These are phyloP conservation scores for Alexandromys fortis DNA, from an alignment of 2,113 vertebrate species.

Conservation along the genomic window DNA sequence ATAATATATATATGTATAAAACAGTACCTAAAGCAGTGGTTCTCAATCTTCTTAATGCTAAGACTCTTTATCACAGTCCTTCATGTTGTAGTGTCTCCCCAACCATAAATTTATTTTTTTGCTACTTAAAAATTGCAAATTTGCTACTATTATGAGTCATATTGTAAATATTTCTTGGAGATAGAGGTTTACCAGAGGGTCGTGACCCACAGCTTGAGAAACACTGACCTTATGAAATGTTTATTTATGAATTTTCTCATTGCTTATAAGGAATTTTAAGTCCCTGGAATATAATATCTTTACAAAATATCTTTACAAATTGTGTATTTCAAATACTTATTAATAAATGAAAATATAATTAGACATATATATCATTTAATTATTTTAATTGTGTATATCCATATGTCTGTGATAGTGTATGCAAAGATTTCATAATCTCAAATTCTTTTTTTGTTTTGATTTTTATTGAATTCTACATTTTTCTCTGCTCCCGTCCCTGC, in stretches of 20 bases:
- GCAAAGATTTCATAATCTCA: not conserved
- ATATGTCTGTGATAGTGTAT: not conserved
- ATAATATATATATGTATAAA: not conserved
- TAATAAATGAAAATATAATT: not conserved
- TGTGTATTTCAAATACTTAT: not conserved
- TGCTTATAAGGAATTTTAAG: not conserved
- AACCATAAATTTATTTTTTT: not conserved
- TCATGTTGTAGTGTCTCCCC: not conserved
- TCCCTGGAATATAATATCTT: not conserved
- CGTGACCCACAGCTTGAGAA: not conserved
- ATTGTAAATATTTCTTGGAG: not conserved
- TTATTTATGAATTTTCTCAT: slow-evolving; percentile 2
- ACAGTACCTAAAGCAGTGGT: not conserved
- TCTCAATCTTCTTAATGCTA: not conserved
- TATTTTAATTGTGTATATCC: not conserved
- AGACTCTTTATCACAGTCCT: not conserved
- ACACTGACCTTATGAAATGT: not conserved
- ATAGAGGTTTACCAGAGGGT: not conserved
- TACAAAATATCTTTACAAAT: not conserved
- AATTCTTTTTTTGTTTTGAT: not conserved
- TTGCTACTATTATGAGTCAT: not conserved
- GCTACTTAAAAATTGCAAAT: not conserved
- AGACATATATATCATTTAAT: not conserved
- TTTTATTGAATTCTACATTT: no score
- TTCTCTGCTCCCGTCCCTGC: no score